These are phyloP conservation scores for Pterocles orientalis DNA, from an alignment of 2,113 vertebrate species.

Conservation along the genomic window DNA sequence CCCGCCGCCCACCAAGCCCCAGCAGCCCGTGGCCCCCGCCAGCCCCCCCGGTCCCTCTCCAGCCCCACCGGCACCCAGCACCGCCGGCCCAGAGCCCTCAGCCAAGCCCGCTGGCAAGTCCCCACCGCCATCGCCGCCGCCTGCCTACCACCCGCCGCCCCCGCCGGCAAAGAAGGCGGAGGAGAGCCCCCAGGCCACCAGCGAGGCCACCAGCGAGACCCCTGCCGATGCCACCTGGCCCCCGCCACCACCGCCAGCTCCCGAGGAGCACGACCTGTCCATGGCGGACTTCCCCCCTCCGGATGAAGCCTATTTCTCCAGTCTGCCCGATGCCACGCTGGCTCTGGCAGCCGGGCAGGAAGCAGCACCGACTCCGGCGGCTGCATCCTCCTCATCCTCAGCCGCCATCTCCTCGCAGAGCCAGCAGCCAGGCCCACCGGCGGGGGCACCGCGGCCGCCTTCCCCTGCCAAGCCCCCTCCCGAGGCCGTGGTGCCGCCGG, in stretches of 20 bases:
- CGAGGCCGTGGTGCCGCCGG: not conserved
- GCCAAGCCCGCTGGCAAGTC: constrained; percentile 63
- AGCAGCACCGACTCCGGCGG: fast-evolving
- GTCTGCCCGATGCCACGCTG: constrained; percentile 17
- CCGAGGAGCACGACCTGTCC: constrained; percentile 80
- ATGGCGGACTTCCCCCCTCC: constrained; percentile 85
- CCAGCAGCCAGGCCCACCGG: not conserved
- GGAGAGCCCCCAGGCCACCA: constrained; percentile 14
- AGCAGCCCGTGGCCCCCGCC: not conserved
- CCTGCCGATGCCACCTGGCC: constrained; percentile 80
- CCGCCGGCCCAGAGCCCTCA: not conserved
- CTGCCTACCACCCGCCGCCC: constrained; percentile 86
- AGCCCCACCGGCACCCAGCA: not conserved
- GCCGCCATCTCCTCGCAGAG: not conserved
- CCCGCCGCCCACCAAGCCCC: constrained; percentile 85
- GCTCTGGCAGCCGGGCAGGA: not conserved
- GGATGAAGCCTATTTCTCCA: constrained; percentile 81
- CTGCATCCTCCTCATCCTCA: not conserved
- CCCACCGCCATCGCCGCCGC: constrained; percentile 86
- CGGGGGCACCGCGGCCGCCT: not conserved
- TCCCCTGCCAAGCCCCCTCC: fast-evolving
- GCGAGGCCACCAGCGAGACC: not conserved
- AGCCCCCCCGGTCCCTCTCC: not conserved
- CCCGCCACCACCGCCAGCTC: constrained; percentile 83
- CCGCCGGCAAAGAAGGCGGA: constrained; percentile 81